These are phyloP conservation scores for Paradoxurus hermaphroditus DNA, from an alignment of 2,113 vertebrate genomes.

Conservation along the genomic window DNA sequence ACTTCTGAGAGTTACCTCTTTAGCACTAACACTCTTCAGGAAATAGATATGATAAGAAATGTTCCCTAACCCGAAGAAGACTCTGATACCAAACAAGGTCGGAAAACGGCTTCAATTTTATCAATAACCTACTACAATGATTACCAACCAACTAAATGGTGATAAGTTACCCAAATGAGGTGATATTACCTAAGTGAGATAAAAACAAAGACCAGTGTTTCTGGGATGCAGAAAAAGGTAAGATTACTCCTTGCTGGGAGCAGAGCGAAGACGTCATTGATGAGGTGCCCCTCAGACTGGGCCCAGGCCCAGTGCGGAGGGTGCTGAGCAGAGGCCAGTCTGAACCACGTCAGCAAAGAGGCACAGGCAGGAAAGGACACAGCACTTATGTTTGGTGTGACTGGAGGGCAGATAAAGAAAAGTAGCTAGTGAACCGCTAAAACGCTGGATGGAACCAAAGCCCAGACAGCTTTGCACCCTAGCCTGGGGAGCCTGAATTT, in stretches of 20 bases:
- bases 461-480: background rate
- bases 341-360: background rate
- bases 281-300: background rate
- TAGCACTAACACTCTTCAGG: background rate
- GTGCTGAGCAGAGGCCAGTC: background rate
- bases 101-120: background rate
- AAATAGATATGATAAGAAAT: background rate
- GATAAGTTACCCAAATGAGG: background rate
- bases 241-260: background rate
- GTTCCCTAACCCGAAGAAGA: background rate
- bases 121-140: slow-evolving; percentile 4
- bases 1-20: background rate
- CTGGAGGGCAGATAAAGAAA: background rate
- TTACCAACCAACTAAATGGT: background rate
- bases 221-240: background rate
- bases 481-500: background rate
- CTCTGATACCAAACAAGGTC: background rate
- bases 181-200: background rate
- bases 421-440: background rate
- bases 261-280: background rate
- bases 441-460: background rate
- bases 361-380: background rate
- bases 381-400: background rate
- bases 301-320: too few relatives aligned
- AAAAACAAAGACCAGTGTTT: background rate